Percentiles rank a stretch among this genome's conserved stretches.
Evolutionary conservation across 2,113 vertebrate genomes (phyloP).

Genomic region (Oostethus manadensis): DNA sequence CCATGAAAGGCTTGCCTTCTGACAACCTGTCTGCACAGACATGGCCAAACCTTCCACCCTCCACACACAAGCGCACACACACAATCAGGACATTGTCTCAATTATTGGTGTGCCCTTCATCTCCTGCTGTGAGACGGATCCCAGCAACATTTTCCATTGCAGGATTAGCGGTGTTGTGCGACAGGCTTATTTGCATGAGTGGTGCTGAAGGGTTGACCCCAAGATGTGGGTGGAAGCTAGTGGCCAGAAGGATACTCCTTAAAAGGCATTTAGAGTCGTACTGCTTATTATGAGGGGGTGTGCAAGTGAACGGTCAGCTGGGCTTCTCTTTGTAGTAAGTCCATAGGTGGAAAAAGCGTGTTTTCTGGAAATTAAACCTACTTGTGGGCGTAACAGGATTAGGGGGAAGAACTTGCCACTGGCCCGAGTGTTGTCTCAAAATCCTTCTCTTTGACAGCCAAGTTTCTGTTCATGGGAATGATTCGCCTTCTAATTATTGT

Average conservation of each 20-base stretch:
- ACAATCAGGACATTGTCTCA: constrained; percentile 49
- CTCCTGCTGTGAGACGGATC: constrained; percentile 56
- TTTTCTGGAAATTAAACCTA: constrained; percentile 65
- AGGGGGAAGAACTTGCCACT: constrained; percentile 26
- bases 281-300: constrained; percentile 45
- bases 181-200: constrained; percentile 45
- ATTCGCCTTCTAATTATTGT: constrained; percentile 11
- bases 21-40: constrained; percentile 40
- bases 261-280: constrained; percentile 59
- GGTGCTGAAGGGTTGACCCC: constrained; percentile 46
- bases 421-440: constrained; percentile 42
- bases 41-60: not conserved
- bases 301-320: constrained; percentile 42
- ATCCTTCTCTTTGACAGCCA: constrained; percentile 46
- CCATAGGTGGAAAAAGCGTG: constrained; percentile 41
- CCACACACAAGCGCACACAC: constrained; percentile 22
- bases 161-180: constrained; percentile 62
- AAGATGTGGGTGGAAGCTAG: constrained; percentile 38
- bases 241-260: constrained; percentile 58
- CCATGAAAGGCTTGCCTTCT: constrained; percentile 32
- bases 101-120: constrained; percentile 51
- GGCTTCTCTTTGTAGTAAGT: constrained; percentile 40
- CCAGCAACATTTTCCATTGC: constrained; percentile 61
- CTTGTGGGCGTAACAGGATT: constrained; percentile 53
- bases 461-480: constrained; percentile 35